Percentiles rank a stretch among this genome's conserved stretches.
Conservation (phyloP, 1,140 invertebrate species). For the Drosophila micromelanica region DNA sequence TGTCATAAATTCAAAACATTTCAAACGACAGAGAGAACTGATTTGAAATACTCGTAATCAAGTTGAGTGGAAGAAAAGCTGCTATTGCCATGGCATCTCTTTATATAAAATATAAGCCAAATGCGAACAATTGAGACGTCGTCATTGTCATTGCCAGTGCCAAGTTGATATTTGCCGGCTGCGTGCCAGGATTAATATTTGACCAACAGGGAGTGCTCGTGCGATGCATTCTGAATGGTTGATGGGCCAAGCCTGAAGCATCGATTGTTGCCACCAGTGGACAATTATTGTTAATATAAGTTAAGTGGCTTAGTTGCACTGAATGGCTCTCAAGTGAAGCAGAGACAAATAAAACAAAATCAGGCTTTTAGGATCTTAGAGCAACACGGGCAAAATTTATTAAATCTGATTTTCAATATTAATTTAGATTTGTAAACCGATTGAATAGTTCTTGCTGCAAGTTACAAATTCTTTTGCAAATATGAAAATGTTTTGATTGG, state of each 20-base stretch:
- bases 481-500: no score
- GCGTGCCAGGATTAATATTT: slow-evolving; percentile 30
- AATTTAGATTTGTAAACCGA: no score
- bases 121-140: slow-evolving; percentile 69
- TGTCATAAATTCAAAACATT: slow-evolving; percentile 80
- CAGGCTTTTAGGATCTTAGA: no score
- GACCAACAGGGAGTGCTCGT: not conserved
- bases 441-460: no score
- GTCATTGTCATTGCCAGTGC: slow-evolving; percentile 38
- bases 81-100: slow-evolving; percentile 15
- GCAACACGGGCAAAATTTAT: no score
- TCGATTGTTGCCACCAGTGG: slow-evolving; percentile 4
- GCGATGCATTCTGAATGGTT: slow-evolving; percentile 11
- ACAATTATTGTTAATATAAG: slow-evolving; percentile 62
- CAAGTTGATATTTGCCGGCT: slow-evolving; percentile 23
- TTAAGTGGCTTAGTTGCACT: slow-evolving; percentile 58
- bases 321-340: not conserved
- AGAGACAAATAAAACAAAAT: not conserved
- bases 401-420: no score
- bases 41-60: slow-evolving; percentile 69
- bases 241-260: not conserved
- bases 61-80: slow-evolving; percentile 41
- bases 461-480: no score
- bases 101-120: slow-evolving; percentile 17
- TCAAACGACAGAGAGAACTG: slow-evolving; percentile 62